Evolutionary conservation across 2,888 invertebrate genomes (phyloP).

Genomic region (Drosophila subquinaria): DNA sequence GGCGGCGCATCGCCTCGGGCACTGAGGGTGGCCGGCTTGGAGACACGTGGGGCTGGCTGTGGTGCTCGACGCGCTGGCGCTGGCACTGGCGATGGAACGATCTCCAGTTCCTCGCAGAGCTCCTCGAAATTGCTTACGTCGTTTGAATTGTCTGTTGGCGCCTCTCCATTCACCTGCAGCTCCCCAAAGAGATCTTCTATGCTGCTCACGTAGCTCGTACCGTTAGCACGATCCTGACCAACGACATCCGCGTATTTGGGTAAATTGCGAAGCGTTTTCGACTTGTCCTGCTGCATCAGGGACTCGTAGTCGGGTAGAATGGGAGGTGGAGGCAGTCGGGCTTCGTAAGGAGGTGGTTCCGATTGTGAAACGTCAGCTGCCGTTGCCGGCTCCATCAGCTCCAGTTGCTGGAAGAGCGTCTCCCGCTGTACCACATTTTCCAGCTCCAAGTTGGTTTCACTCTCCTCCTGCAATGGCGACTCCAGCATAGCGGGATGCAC

Average conservation of each 20-base stretch:
- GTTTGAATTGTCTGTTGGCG: neutral
- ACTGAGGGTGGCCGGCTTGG: slow-evolving; percentile 57
- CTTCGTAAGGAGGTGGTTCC: slow-evolving; percentile 63
- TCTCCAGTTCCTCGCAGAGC: slow-evolving; percentile 61
- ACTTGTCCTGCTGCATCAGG: slow-evolving; percentile 58
- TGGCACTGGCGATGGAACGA: slow-evolving; percentile 32
- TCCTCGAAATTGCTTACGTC: slow-evolving; percentile 56
- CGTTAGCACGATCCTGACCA: slow-evolving; percentile 7
- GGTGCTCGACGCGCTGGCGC: slow-evolving; percentile 48
- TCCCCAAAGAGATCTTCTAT: slow-evolving; percentile 70
- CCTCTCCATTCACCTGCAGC: slow-evolving; percentile 37
- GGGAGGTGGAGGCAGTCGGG: slow-evolving; percentile 8
- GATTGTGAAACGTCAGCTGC: neutral
- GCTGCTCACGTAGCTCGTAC: slow-evolving; percentile 53
- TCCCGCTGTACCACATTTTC: slow-evolving; percentile 45
- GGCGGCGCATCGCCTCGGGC: slow-evolving; percentile 56
- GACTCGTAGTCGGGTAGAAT: slow-evolving; percentile 70
- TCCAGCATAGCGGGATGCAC: slow-evolving; percentile 47
- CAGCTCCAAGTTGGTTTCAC: slow-evolving; percentile 13
- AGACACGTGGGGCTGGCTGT: slow-evolving; percentile 58
- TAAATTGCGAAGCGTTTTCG: slow-evolving; percentile 30
- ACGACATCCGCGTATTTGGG: slow-evolving; percentile 63
- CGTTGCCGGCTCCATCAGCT: slow-evolving; percentile 36
- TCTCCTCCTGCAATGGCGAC: slow-evolving; percentile 12
- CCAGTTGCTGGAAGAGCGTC: slow-evolving; percentile 55